Conservation (phyloP, 2,888 invertebrate species). For the Melieria crassipennis region DNA sequence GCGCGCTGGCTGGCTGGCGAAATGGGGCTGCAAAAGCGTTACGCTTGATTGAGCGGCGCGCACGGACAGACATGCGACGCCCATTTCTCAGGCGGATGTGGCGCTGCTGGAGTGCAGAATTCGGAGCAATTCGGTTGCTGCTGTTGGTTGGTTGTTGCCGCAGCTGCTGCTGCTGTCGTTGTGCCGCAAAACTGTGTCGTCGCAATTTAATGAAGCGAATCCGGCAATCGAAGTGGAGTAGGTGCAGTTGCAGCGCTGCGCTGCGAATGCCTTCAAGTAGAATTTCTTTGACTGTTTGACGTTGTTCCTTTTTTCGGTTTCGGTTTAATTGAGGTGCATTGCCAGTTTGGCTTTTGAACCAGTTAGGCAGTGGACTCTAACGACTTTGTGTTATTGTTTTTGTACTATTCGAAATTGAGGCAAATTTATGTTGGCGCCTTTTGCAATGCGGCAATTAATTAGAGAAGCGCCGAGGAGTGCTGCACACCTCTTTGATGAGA, state of each 20-base stretch:
- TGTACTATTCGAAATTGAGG: neutral
- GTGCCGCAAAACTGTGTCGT: constrained; percentile 34
- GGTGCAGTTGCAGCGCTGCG: constrained; percentile 11
- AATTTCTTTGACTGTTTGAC: neutral
- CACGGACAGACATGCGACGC: neutral
- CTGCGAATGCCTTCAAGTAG: constrained; percentile 2
- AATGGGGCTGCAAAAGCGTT: constrained; percentile 18
- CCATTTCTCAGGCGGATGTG: neutral
- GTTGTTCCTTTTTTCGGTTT: neutral
- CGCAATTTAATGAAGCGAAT: constrained; percentile 34
- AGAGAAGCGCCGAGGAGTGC: no score
- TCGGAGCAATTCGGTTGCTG: neutral
- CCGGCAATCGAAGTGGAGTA: neutral
- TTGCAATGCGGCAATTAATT: no score
- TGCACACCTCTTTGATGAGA: no score
- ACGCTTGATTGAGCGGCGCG: constrained; percentile 26
- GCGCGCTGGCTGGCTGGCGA: neutral
- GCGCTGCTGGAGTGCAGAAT: neutral
- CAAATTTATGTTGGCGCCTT: no score
- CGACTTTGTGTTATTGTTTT: constrained; percentile 22
- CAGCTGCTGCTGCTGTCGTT: constrained; percentile 25
- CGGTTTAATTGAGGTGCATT: neutral
- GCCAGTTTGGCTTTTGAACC: constrained; percentile 27
- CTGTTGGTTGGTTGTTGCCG: neutral
- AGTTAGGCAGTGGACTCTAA: constrained; percentile 43